These are phyloP conservation scores for Zygogramma bicolorata DNA, from an alignment of 2,888 invertebrate species.

Conservation along the genomic window DNA sequence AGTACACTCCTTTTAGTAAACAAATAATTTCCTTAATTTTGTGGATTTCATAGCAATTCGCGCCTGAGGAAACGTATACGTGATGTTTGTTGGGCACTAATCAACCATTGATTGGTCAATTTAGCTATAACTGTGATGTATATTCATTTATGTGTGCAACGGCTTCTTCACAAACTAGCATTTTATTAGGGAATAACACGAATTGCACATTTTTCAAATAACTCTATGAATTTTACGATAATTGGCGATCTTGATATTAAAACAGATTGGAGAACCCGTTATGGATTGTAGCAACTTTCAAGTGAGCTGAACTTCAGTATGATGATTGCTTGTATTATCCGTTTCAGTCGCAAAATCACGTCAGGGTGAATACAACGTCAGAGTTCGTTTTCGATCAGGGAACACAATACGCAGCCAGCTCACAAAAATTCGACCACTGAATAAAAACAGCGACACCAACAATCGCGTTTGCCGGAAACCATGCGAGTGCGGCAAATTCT, in stretches of 20 bases:
- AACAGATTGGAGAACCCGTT: neutral
- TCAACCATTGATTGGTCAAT: neutral
- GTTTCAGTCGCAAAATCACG: no score
- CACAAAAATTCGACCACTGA: no score
- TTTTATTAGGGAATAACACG: neutral
- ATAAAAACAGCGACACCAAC: no score
- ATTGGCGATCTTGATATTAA: neutral
- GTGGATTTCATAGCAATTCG: neutral
- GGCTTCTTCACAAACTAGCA: neutral
- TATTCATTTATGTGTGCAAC: neutral
- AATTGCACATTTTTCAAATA: neutral
- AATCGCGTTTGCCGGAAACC: no score
- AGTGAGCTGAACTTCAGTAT: neutral
- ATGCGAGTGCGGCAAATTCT: no score
- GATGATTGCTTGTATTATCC: no score
- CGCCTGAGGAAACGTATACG: neutral
- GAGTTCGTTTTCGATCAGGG: no score
- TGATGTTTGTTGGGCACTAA: neutral
- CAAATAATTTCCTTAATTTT: conserved; percentile 19
- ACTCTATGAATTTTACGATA: neutral
- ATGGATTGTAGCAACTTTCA: neutral
- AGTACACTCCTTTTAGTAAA: conserved; percentile 18
- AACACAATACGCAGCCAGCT: no score
- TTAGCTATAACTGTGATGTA: neutral
- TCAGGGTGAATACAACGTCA: no score